phyloP scores from a whole-genome alignment of 2,888 invertebrate species.

The Monochamus alternatus region DNA sequence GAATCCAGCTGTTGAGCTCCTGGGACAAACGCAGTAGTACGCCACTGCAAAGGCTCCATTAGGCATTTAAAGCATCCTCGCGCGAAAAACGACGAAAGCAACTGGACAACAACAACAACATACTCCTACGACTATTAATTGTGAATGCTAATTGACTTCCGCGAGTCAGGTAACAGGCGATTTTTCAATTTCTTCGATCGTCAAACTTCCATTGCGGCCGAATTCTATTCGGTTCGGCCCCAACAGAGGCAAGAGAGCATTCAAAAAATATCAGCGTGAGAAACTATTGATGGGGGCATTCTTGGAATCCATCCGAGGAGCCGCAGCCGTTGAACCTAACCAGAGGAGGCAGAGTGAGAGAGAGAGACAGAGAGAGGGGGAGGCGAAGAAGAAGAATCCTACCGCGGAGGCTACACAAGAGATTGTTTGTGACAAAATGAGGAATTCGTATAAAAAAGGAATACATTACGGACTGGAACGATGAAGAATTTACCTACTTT shows the following conservation, averaged over 20 bases:
- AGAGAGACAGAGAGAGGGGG: slow-evolving; percentile 28
- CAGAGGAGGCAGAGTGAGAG: slow-evolving; percentile 19
- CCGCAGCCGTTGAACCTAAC: slow-evolving; percentile 45
- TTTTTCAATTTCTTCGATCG: neutral
- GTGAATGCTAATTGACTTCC: no score
- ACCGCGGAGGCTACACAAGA: slow-evolving; percentile 14
- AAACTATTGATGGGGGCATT: slow-evolving; percentile 46
- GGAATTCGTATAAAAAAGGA: slow-evolving; percentile 37
- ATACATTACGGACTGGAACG: slow-evolving; percentile 30
- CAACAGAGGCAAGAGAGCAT: slow-evolving; percentile 2
- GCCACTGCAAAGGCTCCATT: no score
- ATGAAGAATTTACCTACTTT: slow-evolving; percentile 33
- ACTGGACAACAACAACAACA: no score
- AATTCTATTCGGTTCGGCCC: slow-evolving; percentile 17
- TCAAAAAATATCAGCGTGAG: slow-evolving; percentile 47
- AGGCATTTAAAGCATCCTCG: no score
- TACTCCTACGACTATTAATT: no score
- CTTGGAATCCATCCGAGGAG: slow-evolving; percentile 48
- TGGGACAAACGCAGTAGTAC: no score
- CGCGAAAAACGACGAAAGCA: no score
- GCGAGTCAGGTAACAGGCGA: neutral
- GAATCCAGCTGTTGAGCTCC: no score
- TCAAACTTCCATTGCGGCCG: neutral
- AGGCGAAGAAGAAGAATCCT: slow-evolving; percentile 26
- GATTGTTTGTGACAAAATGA: slow-evolving; percentile 38